These are phyloP conservation scores for Astreopora myriophthalma DNA, from an alignment of 64 coral and sea anemone species.

Conservation along the genomic window DNA sequence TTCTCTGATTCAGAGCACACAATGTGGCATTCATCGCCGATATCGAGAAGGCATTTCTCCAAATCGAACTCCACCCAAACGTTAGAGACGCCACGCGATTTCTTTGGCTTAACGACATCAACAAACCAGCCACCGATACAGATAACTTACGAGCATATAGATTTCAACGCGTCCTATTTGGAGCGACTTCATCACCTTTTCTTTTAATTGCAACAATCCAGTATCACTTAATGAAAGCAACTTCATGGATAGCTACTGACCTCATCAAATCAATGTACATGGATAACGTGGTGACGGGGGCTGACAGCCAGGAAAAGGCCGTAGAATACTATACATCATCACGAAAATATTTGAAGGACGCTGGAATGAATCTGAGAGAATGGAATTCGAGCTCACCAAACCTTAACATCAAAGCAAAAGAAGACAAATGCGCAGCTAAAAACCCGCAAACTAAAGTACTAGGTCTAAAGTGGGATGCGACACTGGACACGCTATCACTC, in stretches of 20 bases:
- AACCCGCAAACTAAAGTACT: background rate
- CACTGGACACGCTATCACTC: too few relatives aligned
- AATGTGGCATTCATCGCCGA: background rate
- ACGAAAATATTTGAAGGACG: background rate
- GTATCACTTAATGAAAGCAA: background rate
- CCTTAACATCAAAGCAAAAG: conserved; percentile 18
- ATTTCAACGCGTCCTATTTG: conserved; percentile 8
- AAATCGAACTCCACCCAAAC: too few relatives aligned
- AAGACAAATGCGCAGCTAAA: conserved; percentile 43
- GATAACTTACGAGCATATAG: background rate
- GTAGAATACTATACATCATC: conserved; percentile 22
- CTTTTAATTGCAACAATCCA: conserved; percentile 1
- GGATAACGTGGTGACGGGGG: conserved; percentile 26
- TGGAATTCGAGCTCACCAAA: conserved; percentile 5
- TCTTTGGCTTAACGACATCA: conserved; percentile 7
- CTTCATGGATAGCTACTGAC: background rate
- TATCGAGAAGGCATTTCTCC: too few relatives aligned
- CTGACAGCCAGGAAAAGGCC: background rate
- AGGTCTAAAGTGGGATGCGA: too few relatives aligned
- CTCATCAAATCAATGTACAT: conserved; percentile 23
- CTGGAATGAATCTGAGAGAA: conserved; percentile 11
- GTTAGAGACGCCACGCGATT: background rate
- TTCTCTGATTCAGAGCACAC: background rate
- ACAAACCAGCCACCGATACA: background rate
- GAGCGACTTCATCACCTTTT: conserved; percentile 7